Base-by-base conservation (phyloP, 2,797 vertebrate genomes). In the Taenioides sp. region DNA sequence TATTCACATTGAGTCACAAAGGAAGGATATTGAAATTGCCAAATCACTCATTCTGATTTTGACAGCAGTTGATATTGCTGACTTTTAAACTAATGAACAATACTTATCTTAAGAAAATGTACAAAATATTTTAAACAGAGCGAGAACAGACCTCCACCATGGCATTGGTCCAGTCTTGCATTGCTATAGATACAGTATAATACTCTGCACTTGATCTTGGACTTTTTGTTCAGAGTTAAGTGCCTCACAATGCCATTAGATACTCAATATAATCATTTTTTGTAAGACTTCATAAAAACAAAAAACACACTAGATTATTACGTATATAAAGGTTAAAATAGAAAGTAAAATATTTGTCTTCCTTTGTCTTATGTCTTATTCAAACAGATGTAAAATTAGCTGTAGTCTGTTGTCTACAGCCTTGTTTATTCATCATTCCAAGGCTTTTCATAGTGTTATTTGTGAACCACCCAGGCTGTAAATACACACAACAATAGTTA, bases 1-100 rank as follows among this genome's bases (percentile, higher is more conserved):
- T 82, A 87, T 83, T 91, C 87, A 87, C 76, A 82, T 87, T 89
- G 85, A 92, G 89, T 91, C 90, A 92, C 82, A 93, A 91, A 92
- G 88, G 78, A 88, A 86, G 77, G 76, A 87, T 84, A 79, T 84
- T 87, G 90, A 82, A 74, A 83, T 88, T 74, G 75, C 84, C 86
- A 93, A 93, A 90, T 89, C 85, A 90, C 83, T 90, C 88, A 89
- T 92, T 92, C 88, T 88, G 76, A 78, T 77, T 89, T 89, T 81
- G 61, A 63, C 61, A 63, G 34, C 34, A 63, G 61, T 22, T 37
- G 31, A 40, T 40, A 25, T 65, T 65, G 7, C 16, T 47, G 63
- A 65, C 63, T 65, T 65, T 65, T 63, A 47, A 7, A 9, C 40
- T 65, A 65, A 65, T 65, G 12, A 65, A 65, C 63, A 40, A 43